Percentiles rank a stretch among this genome's conserved stretches.
These are phyloP conservation scores for Pantala flavescens DNA, from an alignment of 1,140 invertebrate genomes.

Conservation along the genomic window DNA sequence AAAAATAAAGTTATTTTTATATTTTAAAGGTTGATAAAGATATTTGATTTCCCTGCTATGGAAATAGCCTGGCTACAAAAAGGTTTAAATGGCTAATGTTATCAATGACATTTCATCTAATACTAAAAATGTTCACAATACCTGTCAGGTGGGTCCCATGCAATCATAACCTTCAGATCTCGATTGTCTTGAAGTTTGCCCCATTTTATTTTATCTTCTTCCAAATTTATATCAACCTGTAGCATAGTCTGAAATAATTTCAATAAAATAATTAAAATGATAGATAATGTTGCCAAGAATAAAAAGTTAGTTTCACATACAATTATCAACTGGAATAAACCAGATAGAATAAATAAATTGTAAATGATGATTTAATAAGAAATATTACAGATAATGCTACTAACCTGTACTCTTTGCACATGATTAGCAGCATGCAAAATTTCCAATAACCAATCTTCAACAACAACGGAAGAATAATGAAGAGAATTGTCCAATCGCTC, in stretches of 20 bases:
- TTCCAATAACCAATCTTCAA: constrained; percentile 70
- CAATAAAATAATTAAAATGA: constrained; percentile 13
- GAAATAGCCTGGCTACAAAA: too few relatives aligned
- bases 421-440: constrained; percentile 45
- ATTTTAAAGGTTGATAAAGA: too few relatives aligned
- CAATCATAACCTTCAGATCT: constrained; percentile 37
- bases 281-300: too few relatives aligned
- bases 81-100: too few relatives aligned
- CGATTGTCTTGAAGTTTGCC: constrained; percentile 45
- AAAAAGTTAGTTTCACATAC: too few relatives aligned
- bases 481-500: constrained; percentile 71
- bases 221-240: constrained; percentile 45
- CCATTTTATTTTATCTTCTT: constrained; percentile 42
- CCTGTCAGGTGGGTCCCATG: constrained; percentile 30
- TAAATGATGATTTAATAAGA: too few relatives aligned
- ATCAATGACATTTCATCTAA: too few relatives aligned
- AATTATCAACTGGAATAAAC: too few relatives aligned
- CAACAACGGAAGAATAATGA: constrained; percentile 61
- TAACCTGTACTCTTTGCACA: constrained; percentile 19
- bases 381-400: not conserved
- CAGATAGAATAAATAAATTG: too few relatives aligned
- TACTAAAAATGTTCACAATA: not conserved
- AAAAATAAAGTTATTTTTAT: too few relatives aligned
- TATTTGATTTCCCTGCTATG: too few relatives aligned
- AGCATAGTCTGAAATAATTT: constrained; percentile 25